A percentile compares a stretch with the other conserved stretches of the same genome.
Evolutionary conservation across 2,113 vertebrate genomes (phyloP).

Genomic region (Chamaetylas fuelleborni): DNA sequence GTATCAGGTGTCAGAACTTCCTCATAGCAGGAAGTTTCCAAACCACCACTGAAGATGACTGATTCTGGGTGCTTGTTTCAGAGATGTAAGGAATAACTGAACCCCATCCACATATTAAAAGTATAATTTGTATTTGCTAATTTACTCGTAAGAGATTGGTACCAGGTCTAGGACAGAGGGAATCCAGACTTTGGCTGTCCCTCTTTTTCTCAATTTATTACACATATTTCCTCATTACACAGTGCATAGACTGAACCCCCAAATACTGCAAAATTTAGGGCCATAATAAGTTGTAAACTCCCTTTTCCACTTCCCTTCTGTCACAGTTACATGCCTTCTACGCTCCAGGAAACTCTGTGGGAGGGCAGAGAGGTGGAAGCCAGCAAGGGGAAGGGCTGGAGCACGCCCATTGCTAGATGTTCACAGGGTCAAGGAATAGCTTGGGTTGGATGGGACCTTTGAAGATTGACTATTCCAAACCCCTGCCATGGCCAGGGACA

Average conservation of each 20-base stretch:
- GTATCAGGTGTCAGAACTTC: not conserved
- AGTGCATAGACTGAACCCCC: not conserved
- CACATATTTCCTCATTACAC: not conserved
- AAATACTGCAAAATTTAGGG: not conserved
- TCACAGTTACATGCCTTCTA: rapidly evolving
- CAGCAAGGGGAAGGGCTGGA: not conserved
- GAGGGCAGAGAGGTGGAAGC: not conserved
- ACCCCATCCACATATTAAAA: not conserved
- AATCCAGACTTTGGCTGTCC: not conserved
- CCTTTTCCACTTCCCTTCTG: not conserved
- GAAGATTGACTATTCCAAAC: not conserved
- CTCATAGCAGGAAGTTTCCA: not conserved
- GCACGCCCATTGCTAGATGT: not conserved
- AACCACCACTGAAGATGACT: not conserved
- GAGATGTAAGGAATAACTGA: not conserved
- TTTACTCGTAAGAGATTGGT: not conserved
- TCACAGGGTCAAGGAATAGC: not conserved
- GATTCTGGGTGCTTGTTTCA: not conserved
- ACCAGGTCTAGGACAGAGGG: not conserved
- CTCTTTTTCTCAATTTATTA: not conserved
- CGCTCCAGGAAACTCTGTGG: not conserved
- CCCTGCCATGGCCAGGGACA: not conserved
- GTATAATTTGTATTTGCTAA: not conserved
- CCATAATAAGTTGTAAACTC: rapidly evolving
- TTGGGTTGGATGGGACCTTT: not conserved